Evolutionary conservation across 1,140 invertebrate genomes (phyloP).

Genomic region (Formica exsecta): DNA sequence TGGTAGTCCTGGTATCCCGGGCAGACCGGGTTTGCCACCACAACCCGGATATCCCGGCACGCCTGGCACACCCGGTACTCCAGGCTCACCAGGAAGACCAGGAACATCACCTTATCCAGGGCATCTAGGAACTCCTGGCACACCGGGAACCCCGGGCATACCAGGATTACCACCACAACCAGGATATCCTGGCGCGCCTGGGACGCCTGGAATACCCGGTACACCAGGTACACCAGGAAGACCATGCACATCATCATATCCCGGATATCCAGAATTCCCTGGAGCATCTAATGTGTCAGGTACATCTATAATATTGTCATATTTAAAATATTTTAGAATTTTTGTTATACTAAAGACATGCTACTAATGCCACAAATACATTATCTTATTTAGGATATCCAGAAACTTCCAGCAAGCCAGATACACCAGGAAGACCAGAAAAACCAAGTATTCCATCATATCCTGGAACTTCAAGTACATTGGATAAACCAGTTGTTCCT

Average conservation of each 20-base stretch:
- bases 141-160: conserved; percentile 6
- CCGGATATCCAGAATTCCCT: conserved; percentile 80
- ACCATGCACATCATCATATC: background rate
- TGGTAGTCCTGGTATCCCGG: conserved; percentile 68
- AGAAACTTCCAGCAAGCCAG: conserved; percentile 44
- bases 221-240: conserved; percentile 76
- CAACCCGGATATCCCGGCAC: conserved; percentile 69
- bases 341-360: conserved; percentile 71
- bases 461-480: background rate
- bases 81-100: conserved; percentile 83
- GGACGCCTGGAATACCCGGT: conserved; percentile 85
- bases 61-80: conserved; percentile 60
- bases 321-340: conserved; percentile 70
- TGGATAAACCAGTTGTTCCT: background rate
- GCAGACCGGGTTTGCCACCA: background rate
- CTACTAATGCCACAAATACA: conserved; percentile 55
- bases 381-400: conserved; percentile 51
- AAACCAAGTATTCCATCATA: conserved; percentile 38
- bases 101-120: conserved; percentile 39
- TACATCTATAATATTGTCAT: conserved; percentile 71
- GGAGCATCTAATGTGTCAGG: conserved; percentile 70
- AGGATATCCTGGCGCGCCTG: conserved; percentile 77
- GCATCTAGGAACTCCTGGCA: background rate
- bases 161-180: conserved; percentile 23
- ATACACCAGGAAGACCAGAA: background rate